A percentile compares a stretch with the other conserved stretches of the same genome.
Evolutionary conservation across 2,888 invertebrate species (phyloP).

Genomic region (Trichacis sp.): DNA sequence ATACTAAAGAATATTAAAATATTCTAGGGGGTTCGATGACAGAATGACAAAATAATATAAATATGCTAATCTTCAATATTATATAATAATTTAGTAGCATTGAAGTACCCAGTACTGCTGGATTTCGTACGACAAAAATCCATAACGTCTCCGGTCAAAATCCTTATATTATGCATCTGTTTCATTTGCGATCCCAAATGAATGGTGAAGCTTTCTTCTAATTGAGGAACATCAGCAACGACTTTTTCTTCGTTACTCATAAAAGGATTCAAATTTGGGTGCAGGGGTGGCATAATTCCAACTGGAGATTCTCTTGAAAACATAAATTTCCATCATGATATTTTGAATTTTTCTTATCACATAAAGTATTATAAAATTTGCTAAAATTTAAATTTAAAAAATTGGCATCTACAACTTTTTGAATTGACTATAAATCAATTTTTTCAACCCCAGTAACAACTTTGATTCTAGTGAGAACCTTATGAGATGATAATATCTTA

Average conservation of each 20-base stretch:
- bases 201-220: conserved; percentile 98
- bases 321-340: no score
- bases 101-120: conserved; percentile 66
- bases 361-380: no score
- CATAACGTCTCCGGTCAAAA: conserved; percentile 86
- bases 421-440: no score
- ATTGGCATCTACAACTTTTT: no score
- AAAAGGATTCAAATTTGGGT: conserved; percentile 57
- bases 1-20: no score
- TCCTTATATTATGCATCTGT: conserved; percentile 97
- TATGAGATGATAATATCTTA: no score
- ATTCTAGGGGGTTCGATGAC: no score
- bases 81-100: no score
- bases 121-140: conserved; percentile 79
- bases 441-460: no score
- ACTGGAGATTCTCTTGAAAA: conserved; percentile 69
- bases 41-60: neutral
- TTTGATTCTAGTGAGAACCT: no score
- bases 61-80: neutral
- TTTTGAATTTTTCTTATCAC: no score
- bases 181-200: conserved; percentile 98
- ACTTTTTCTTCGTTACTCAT: conserved; percentile 57
- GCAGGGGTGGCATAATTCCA: conserved; percentile 63
- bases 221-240: conserved; percentile 61
- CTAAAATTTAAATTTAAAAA: no score